Percentiles rank a stretch among this genome's conserved stretches.
Conservation (phyloP, 2,113 vertebrate genomes). For the Hymenochirus boettgeri region DNA sequence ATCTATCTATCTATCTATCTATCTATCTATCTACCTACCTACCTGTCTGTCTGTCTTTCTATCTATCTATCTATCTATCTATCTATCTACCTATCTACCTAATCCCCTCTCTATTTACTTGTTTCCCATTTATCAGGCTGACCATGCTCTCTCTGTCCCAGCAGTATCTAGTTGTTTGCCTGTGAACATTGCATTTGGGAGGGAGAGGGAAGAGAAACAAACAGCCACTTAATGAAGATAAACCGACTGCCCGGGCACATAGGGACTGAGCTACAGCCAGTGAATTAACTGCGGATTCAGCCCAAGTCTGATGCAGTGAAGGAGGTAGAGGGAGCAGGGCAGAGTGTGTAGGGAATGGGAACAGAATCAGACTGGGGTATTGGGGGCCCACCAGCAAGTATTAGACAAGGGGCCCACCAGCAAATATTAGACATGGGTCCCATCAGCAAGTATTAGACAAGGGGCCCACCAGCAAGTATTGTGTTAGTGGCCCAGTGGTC, state of each 20-base stretch:
- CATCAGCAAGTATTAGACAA: too few species aligned
- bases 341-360: not conserved
- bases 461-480: too few species aligned
- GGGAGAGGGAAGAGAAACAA: constrained; percentile 8
- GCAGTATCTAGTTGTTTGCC: constrained; percentile 13
- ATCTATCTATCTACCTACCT: too few species aligned
- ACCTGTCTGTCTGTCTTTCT: too few species aligned
- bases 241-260: constrained; percentile 11
- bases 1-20: too few species aligned
- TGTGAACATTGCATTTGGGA: constrained; percentile 1
- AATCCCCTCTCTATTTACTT: too few species aligned
- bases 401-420: too few species aligned
- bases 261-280: not conserved
- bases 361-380: too few species aligned
- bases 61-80: too few species aligned
- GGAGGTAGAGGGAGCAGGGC: not conserved
- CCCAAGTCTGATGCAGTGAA: not conserved
- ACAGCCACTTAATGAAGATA: constrained; percentile 32
- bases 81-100: constrained; percentile 1
- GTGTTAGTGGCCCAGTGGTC: too few species aligned
- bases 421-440: too few species aligned
- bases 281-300: constrained; percentile 3
- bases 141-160: not conserved
- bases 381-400: too few species aligned
- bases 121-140: constrained; percentile 1